A percentile compares a stretch with the other conserved stretches of the same genome.
Conservation (phyloP, 1,140 invertebrate species). For the Musca domestica region DNA sequence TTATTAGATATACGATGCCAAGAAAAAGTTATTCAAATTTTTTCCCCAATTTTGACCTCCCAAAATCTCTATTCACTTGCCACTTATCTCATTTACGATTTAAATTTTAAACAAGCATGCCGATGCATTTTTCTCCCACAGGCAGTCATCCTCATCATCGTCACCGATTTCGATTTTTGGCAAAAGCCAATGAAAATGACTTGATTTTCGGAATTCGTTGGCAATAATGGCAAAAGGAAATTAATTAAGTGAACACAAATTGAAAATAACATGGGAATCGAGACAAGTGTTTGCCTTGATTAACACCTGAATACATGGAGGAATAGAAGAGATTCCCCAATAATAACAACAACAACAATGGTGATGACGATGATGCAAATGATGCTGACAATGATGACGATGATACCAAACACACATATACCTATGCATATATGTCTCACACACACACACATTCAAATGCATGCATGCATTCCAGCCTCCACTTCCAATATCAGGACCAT, state of each 20-base stretch:
- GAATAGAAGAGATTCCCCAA: background rate
- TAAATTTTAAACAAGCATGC: no score
- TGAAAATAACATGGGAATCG: conserved; percentile 16
- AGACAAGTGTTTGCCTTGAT: conserved; percentile 19
- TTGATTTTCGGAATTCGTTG: no score
- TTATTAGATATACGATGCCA: no score
- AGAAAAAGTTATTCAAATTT: no score
- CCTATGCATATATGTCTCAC: background rate
- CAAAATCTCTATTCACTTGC: no score
- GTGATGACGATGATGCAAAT: background rate
- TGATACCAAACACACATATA: background rate
- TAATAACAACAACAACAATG: background rate
- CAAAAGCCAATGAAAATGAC: no score
- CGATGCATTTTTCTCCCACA: no score
- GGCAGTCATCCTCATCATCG: no score
- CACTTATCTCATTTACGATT: no score
- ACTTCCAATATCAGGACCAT: background rate
- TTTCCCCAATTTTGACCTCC: no score
- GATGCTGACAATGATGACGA: background rate
- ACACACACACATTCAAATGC: background rate
- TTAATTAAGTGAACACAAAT: conserved; percentile 20
- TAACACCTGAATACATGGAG: conserved; percentile 7
- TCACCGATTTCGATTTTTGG: no score
- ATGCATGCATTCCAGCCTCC: background rate
- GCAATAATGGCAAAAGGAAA: background rate